Evolutionary conservation across 2,797 vertebrate genomes (phyloP), one percentile per base, ranked within the genome.

Genomic region (Hyperoplus immaculatus): DNA sequence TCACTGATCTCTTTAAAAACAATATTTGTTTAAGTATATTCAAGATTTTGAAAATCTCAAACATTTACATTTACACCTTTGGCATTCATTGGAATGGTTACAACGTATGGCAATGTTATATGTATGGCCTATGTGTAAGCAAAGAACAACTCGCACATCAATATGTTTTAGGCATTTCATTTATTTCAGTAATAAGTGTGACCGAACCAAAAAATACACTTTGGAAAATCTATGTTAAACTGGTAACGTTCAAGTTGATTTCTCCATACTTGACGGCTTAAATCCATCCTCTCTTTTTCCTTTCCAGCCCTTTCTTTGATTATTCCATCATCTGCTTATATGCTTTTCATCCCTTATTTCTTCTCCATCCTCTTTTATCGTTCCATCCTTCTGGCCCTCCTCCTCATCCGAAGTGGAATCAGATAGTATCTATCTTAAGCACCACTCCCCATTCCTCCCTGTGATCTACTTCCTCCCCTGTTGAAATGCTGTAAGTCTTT

Each of bases 401-500:
- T 85, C 43, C 18, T 79, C 65, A 62, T 71, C 68, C 60, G 14
- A 42, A 14, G 57, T 78, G 43, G 21, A 75, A 81, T 74, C 77
- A 45, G 39, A 81, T 10, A 64, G 39, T 54, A 70, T 76, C 38
- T 57, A 16, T 80, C 70, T 76, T 63, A 69, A 82, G 65, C 65
- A 56, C 67, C 50, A 62, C 49, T 82, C 8, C 46, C 39, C 41
- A 65, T 60, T 12, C 51, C 3, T 64, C 29, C 42, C 63, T 79
- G 66, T 80, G 42, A 65, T 80, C 51, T 55, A 65, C 13, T 77
- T 75, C 69, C 69, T 75, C 38, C 64, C 68, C 46, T 8, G 61
- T 64, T 80, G 29, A 50, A 72, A 41, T 29, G 61, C 50, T 65
- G 4, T 85, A 59, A 78, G 80, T 68, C 84, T 76, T 62, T 45